phyloP scores from a whole-genome alignment of 64 coral and sea anemone genomes.

The Stylophora pistillata region DNA sequence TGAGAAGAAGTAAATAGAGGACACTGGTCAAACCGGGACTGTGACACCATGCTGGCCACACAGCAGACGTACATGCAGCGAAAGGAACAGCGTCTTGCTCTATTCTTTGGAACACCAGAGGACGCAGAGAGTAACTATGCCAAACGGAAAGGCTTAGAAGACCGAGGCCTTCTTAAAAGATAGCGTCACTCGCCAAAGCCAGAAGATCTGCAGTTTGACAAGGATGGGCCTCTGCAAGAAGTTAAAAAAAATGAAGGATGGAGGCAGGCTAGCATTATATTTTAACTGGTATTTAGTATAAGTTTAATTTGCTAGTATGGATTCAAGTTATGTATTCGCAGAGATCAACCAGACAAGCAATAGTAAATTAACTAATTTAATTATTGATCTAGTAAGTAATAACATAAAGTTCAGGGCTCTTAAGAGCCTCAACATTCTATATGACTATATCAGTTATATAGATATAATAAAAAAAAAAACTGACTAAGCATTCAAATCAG shows the following conservation, averaged over 20 bases:
- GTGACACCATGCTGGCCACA: slow-evolving; percentile 7
- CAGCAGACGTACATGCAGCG: neutral
- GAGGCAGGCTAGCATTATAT: too few relatives aligned
- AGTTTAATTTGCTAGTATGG: too few relatives aligned
- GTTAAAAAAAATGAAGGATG: slow-evolving; percentile 37
- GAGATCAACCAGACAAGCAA: too few relatives aligned
- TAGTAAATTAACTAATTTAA: too few relatives aligned
- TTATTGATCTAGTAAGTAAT: too few relatives aligned
- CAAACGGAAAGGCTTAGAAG: slow-evolving; percentile 20
- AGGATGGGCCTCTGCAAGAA: slow-evolving; percentile 26
- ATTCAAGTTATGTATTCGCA: too few relatives aligned
- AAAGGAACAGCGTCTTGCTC: neutral
- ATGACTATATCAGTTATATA: too few relatives aligned
- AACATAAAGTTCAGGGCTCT: too few relatives aligned
- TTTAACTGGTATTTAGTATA: too few relatives aligned
- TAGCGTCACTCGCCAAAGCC: slow-evolving; percentile 33
- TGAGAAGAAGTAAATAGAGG: slow-evolving; percentile 3
- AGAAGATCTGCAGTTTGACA: slow-evolving; percentile 42
- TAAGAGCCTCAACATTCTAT: too few relatives aligned
- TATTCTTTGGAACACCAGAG: slow-evolving; percentile 24
- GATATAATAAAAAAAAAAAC: too few relatives aligned
- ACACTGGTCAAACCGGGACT: slow-evolving; percentile 27
- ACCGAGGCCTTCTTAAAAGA: neutral
- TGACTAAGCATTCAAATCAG: too few relatives aligned
- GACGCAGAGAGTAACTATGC: neutral